Percentiles rank a stretch among this genome's conserved stretches.
Conservation (phyloP, 2,797 vertebrate genomes). For the Lophotriccus pileatus region DNA sequence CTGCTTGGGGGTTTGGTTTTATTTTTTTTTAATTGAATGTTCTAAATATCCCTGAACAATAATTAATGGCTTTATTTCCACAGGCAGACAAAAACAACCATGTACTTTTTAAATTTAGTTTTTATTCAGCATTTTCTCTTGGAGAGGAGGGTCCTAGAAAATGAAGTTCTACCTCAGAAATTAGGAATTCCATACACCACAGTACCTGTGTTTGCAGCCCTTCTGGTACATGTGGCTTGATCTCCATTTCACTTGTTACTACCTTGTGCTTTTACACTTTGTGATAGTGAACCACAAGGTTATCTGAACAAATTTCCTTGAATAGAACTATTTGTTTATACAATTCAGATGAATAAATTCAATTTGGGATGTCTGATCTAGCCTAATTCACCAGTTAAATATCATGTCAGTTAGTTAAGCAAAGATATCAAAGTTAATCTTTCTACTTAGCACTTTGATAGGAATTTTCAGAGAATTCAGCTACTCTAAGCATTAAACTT, state of each 20-base stretch:
- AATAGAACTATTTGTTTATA: background rate
- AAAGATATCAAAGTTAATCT: background rate
- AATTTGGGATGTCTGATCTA: background rate
- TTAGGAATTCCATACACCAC: background rate
- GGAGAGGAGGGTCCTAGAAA: background rate
- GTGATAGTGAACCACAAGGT: background rate
- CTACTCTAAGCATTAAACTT: background rate
- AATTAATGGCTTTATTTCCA: background rate
- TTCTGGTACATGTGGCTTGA: background rate
- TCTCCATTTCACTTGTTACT: background rate
- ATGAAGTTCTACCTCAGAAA: background rate
- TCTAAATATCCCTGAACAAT: background rate
- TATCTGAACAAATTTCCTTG: background rate
- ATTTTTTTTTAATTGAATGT: background rate
- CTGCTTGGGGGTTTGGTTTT: background rate
- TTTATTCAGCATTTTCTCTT: background rate
- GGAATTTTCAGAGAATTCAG: background rate
- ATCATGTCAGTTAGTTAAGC: background rate
- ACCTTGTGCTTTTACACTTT: background rate
- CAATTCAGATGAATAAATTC: background rate
- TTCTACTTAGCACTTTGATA: background rate
- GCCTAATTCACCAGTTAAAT: background rate
- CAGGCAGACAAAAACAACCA: background rate
- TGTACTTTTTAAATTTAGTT: background rate
- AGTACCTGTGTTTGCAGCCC: background rate